These are phyloP conservation scores for Montipora foliosa DNA, from an alignment of 64 coral and sea anemone species.

Conservation along the genomic window DNA sequence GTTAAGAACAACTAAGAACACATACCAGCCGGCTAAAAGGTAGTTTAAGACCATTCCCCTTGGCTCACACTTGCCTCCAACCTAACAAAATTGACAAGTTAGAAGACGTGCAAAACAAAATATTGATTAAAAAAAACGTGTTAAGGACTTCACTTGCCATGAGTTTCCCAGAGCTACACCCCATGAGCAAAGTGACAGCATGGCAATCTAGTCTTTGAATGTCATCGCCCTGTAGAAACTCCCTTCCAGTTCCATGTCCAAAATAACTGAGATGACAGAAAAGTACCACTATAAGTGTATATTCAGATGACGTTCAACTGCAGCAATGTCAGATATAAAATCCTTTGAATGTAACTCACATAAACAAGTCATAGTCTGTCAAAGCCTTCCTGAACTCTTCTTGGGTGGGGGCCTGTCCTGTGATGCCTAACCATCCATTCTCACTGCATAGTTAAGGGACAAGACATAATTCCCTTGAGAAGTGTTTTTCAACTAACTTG, in stretches of 20 bases:
- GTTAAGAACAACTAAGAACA: not conserved
- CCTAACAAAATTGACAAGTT: conserved; percentile 49
- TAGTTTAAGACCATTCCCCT: conserved; percentile 95
- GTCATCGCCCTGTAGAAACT: conserved; percentile 89
- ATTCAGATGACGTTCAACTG: too few relatives aligned
- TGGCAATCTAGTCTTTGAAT: conserved; percentile 85
- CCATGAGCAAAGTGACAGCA: conserved; percentile 91
- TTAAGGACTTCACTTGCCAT: conserved; percentile 40
- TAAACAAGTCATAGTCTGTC: conserved; percentile 87
- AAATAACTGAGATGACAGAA: conserved; percentile 70
- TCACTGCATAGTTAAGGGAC: conserved; percentile 51
- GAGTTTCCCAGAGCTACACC: conserved; percentile 93
- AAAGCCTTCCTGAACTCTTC: conserved; percentile 83
- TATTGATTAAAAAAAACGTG: not conserved
- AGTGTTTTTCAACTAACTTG: too few relatives aligned
- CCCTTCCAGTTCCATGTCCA: conserved; percentile 89
- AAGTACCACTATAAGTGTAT: too few relatives aligned
- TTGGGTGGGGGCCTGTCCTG: conserved; percentile 78
- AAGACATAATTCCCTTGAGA: not conserved
- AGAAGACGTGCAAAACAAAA: not conserved
- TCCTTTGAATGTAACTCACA: conserved; percentile 69
- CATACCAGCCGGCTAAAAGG: conserved; percentile 93
- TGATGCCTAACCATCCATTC: conserved; percentile 77
- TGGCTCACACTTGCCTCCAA: conserved; percentile 90
- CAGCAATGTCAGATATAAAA: too few relatives aligned